Evolutionary conservation across 2,888 invertebrate species (phyloP).

Genomic region (Priapulus caudatus): DNA sequence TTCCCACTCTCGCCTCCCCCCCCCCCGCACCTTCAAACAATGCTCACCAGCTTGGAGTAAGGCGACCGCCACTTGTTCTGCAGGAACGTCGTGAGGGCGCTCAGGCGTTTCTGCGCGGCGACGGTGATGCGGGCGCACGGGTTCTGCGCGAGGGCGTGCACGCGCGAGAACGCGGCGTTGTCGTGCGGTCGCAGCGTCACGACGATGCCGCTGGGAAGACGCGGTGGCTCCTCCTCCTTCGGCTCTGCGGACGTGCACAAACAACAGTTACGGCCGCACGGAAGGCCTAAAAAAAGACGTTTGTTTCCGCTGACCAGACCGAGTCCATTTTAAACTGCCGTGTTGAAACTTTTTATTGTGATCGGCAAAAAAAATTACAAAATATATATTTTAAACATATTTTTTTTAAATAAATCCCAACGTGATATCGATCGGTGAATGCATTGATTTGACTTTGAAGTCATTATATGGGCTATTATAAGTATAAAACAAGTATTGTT

Average conservation of each 20-base stretch:
- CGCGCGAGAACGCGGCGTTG: constrained; percentile 65
- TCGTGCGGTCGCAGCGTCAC: constrained; percentile 63
- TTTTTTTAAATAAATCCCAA: constrained; percentile 5
- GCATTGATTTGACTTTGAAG: too few relatives aligned
- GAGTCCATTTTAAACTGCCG: too few relatives aligned
- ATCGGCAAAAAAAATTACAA: constrained; percentile 41
- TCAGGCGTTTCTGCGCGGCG: constrained; percentile 59
- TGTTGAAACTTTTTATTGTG: constrained; percentile 57
- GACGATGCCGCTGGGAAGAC: constrained; percentile 61
- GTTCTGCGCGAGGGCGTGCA: constrained; percentile 74
- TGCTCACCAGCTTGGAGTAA: constrained; percentile 45
- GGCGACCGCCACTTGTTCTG: constrained; percentile 60
- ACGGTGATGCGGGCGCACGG: constrained; percentile 63
- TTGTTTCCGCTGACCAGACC: too few relatives aligned
- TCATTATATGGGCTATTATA: too few relatives aligned
- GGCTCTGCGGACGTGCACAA: neutral
- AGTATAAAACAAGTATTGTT: too few relatives aligned
- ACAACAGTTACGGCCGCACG: too few relatives aligned
- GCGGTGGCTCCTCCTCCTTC: constrained; percentile 39
- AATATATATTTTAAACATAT: constrained; percentile 9
- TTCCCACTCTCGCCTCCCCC: too few relatives aligned
- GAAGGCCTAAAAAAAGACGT: too few relatives aligned
- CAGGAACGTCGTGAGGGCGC: constrained; percentile 57
- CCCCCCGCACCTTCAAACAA: too few relatives aligned
- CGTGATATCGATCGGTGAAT: too few relatives aligned